A percentile compares a stretch with the other conserved stretches of the same genome.
These are phyloP conservation scores for Tetramorium bicarinatum DNA, from an alignment of 2,888 invertebrate species.

Conservation along the genomic window DNA sequence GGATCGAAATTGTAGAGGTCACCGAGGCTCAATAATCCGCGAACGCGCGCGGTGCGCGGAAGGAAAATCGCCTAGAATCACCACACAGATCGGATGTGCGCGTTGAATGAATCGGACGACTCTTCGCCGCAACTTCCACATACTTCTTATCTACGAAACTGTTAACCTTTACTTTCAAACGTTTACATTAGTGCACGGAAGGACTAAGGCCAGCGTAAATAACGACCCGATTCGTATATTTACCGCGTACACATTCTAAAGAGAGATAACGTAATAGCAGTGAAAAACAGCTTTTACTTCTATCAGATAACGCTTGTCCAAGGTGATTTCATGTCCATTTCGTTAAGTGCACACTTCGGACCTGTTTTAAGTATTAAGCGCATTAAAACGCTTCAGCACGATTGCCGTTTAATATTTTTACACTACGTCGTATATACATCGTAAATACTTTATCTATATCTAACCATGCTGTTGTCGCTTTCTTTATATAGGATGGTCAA, in stretches of 20 bases:
- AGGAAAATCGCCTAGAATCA: conserved; percentile 50
- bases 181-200: conserved; percentile 70
- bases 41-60: not conserved
- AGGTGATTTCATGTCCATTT: conserved; percentile 46
- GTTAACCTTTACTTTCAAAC: conserved; percentile 80
- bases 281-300: conserved; percentile 48
- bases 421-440: not conserved
- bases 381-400: not conserved
- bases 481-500: conserved; percentile 1
- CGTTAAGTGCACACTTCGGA: conserved; percentile 32
- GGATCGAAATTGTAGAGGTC: conserved; percentile 64
- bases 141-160: conserved; percentile 76
- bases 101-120: conserved; percentile 75
- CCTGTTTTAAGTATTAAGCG: not conserved
- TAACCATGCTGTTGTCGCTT: not conserved
- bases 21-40: conserved; percentile 13
- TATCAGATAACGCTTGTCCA: conserved; percentile 47
- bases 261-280: conserved; percentile 66
- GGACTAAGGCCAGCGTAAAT: conserved; percentile 78
- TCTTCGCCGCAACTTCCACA: conserved; percentile 61
- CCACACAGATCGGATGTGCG: conserved; percentile 63
- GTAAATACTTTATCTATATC: conserved; percentile 8
- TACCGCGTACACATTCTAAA: conserved; percentile 65
- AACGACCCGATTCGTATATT: conserved; percentile 76
- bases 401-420: not conserved